Base-by-base conservation (phyloP, 2,888 invertebrate genomes). In the Spilosoma lubricipeda region DNA sequence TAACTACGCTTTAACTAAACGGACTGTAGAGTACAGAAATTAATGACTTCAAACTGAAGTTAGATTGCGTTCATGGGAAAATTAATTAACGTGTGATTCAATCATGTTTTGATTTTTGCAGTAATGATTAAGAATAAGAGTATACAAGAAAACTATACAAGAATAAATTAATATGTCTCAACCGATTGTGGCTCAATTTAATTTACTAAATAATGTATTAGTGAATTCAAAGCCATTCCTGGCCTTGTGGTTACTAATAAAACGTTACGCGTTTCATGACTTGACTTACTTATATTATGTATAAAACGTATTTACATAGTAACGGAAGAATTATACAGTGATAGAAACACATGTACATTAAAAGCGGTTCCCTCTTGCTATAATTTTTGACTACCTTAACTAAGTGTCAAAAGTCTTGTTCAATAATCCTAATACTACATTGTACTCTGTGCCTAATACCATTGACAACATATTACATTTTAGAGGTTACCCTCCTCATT, bases 1-100 rank as follows among this genome's bases (percentile, higher is more conserved):
- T 81, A 75, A 77, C 80, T 84, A 74, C 83, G 76, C 74, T 71
- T 69, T 76, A 80, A 79, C 71, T 36, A 65, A 65, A 67, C 36
- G 48, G 27, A 64, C 52, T 63, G 48, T 45, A n/a, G 23, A 69
- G 36, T 69, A 30, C 30, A 64, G 36, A 52, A 56, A 69, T 11
- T 69, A 65, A 69, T 69, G 52, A 68, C n/a, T 27, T 42, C 13
- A 36, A 69, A 13, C 13, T 30, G 23, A 48, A 18, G 13, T 20
- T 36, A 11, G 13, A 66, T 70, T 59, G 27, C 11, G 39, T 39
- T 59, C 23, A 7, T 36, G 8, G 20, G 3, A 39, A 56, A 68
- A 39, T 45, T 48, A 67, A 45, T 30, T 45, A 42, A 66, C n/a
- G 15, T 27, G 27, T 59, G 15, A 59, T 27, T 59, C 27, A 5